phyloP scores from a whole-genome alignment of 2,888 invertebrate species.

The Folsomia candida region DNA sequence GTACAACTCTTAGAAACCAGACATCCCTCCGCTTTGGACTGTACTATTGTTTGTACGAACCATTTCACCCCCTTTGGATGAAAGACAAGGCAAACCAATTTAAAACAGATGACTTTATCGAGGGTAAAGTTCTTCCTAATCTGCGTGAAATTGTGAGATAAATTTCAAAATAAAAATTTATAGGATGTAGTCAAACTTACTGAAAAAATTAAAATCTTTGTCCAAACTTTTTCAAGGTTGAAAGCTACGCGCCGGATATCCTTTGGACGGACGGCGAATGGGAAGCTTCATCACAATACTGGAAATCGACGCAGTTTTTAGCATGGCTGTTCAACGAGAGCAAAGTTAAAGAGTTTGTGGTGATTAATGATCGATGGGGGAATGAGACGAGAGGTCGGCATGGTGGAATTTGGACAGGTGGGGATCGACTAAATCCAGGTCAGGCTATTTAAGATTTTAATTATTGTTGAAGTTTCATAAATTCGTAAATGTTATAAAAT shows the following conservation, averaged over 20 bases:
- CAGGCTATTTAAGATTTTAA: too few relatives aligned
- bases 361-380: slow-evolving; percentile 95
- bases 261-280: slow-evolving; percentile 95
- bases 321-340: slow-evolving; percentile 72
- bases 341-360: slow-evolving; percentile 80
- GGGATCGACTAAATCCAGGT: slow-evolving; percentile 79
- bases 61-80: slow-evolving; percentile 55
- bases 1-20: slow-evolving; percentile 51
- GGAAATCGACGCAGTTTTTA: slow-evolving; percentile 78
- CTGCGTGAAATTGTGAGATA: slow-evolving; percentile 70
- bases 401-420: slow-evolving; percentile 79
- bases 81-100: slow-evolving; percentile 53
- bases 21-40: slow-evolving; percentile 52
- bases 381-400: slow-evolving; percentile 73
- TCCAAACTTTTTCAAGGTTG: slow-evolving; percentile 47
- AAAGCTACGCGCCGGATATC: slow-evolving; percentile 63
- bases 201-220: too few relatives aligned
- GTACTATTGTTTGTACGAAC: slow-evolving; percentile 55
- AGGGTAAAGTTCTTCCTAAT: slow-evolving; percentile 74
- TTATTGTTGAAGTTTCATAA: too few relatives aligned
- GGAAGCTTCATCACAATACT: slow-evolving; percentile 70
- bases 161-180: too few relatives aligned
- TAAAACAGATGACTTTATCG: slow-evolving; percentile 62
- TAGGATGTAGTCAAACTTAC: too few relatives aligned
- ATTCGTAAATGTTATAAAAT: too few relatives aligned